phyloP scores from a whole-genome alignment of 2,113 vertebrate genomes.

The Platichthys flesus region DNA sequence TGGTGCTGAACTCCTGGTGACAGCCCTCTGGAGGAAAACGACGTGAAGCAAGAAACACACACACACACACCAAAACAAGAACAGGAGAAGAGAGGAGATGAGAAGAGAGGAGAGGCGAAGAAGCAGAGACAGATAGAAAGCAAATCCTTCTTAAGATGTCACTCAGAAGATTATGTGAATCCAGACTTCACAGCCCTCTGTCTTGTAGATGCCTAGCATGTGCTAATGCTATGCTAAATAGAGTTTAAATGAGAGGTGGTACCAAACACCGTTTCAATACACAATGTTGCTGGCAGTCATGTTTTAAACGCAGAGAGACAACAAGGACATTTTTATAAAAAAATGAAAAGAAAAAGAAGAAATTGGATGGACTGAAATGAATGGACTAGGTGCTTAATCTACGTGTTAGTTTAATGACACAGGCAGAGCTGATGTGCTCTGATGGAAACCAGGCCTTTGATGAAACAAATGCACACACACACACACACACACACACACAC shows the following conservation, averaged over 20 bases:
- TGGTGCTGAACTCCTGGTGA: conserved; percentile 50
- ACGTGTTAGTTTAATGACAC: conserved; percentile 31
- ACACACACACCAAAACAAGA: background rate
- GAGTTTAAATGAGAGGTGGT: conserved; percentile 21
- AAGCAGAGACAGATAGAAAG: conserved; percentile 14
- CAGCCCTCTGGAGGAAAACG: conserved; percentile 40
- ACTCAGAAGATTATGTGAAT: conserved; percentile 15
- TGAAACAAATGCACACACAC: conserved; percentile 6
- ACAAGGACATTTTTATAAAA: too few species aligned
- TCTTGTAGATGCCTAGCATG: conserved; percentile 47
- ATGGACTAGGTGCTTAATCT: conserved; percentile 29
- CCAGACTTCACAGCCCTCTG: background rate
- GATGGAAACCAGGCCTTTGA: conserved; percentile 51
- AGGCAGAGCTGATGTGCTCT: conserved; percentile 40
- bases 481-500: conserved; percentile 5
- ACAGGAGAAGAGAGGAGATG: conserved; percentile 13
- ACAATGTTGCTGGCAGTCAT: background rate
- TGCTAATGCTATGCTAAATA: conserved; percentile 49
- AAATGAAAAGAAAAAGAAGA: too few species aligned
- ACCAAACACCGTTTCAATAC: background rate
- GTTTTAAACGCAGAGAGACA: background rate
- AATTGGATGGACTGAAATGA: conserved; percentile 7
- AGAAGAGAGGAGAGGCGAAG: conserved; percentile 6
- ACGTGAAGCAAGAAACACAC: conserved; percentile 7
- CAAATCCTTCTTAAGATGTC: conserved; percentile 63